phyloP scores from a whole-genome alignment of 2,113 vertebrate genomes.

The Rhinolophus ferrumequinum region DNA sequence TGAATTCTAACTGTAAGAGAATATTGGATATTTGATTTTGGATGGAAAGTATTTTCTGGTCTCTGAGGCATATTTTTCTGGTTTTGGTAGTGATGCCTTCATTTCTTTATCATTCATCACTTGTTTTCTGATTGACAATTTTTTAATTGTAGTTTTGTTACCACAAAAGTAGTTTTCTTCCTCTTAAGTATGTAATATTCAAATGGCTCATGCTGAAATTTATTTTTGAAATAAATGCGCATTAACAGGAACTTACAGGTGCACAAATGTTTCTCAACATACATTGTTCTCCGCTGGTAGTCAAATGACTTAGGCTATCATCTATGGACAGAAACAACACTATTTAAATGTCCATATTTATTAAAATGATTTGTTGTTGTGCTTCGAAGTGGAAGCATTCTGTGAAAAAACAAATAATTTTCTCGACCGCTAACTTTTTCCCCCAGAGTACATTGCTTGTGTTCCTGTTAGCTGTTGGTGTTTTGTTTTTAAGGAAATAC shows the following conservation, averaged over 20 bases:
- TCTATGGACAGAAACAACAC: neutral
- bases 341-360: neutral
- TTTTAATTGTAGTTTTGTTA: constrained; percentile 13
- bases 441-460: neutral
- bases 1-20: neutral
- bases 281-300: neutral
- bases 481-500: constrained; percentile 10
- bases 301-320: neutral
- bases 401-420: neutral
- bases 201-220: neutral
- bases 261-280: constrained; percentile 1
- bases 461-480: neutral
- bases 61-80: neutral
- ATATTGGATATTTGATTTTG: neutral
- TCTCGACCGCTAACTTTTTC: neutral
- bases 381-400: neutral
- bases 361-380: neutral
- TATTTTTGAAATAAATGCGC: constrained; percentile 15
- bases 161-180: neutral
- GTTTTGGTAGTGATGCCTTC: neutral
- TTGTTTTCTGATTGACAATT: constrained; percentile 10
- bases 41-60: neutral
- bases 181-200: neutral
- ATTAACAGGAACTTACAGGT: neutral
- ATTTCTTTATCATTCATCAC: neutral